Conservation (phyloP, 2,888 invertebrate species). For the Parasteatoda lunata region DNA sequence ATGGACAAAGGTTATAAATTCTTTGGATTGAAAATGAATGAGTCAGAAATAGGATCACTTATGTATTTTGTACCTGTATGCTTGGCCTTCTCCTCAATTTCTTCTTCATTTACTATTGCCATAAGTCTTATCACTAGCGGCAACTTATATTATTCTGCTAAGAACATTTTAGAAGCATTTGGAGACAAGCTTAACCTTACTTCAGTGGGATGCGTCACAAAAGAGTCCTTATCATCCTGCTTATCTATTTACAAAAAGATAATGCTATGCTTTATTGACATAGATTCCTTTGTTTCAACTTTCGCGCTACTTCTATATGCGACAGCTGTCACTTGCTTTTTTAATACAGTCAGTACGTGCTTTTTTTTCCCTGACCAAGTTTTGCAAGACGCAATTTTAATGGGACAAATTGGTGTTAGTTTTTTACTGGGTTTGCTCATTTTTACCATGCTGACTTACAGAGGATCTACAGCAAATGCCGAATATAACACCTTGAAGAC, state of each 20-base stretch:
- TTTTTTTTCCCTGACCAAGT: neutral
- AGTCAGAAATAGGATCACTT: too few relatives aligned
- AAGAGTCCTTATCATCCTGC: neutral
- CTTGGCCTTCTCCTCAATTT: neutral
- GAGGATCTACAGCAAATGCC: conserved; percentile 7
- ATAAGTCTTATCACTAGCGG: conserved; percentile 15
- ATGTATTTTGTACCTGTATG: neutral
- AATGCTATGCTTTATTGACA: conserved; percentile 3
- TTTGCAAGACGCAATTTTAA: neutral
- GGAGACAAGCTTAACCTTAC: neutral
- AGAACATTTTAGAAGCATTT: neutral
- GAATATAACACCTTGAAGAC: conserved; percentile 10
- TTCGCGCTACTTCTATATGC: conserved; percentile 23
- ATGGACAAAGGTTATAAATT: neutral
- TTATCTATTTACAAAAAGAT: conserved; percentile 24
- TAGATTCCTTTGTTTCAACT: conserved; percentile 2
- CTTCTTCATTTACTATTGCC: neutral
- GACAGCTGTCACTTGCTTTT: conserved; percentile 28
- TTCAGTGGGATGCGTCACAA: neutral
- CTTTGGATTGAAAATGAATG: neutral
- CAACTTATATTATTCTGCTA: conserved; percentile 12
- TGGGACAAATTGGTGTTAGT: conserved; percentile 1
- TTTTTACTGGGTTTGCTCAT: conserved; percentile 29
- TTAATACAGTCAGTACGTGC: conserved; percentile 6
- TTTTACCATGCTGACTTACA: conserved; percentile 14